Conservation (phyloP, 2,113 vertebrate genomes). For the Podarcis muralis region DNA sequence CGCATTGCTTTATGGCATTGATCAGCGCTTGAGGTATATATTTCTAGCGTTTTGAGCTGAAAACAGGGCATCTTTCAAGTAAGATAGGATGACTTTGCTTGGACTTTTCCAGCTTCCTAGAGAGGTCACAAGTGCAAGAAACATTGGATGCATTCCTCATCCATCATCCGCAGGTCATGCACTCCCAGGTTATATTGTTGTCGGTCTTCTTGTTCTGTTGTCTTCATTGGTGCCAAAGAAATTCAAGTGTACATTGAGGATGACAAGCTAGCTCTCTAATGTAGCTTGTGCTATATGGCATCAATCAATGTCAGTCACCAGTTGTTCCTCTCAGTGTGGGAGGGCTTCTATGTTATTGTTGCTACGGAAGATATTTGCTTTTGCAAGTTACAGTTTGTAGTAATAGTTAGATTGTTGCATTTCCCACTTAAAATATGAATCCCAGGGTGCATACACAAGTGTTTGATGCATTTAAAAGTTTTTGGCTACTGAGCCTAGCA, state of each 20-base stretch:
- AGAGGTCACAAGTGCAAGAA: not conserved
- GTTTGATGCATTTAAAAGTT: not conserved
- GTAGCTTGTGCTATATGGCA: not conserved
- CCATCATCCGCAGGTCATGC: slow-evolving; percentile 10
- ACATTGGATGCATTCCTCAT: not conserved
- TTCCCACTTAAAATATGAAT: not conserved
- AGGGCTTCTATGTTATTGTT: not conserved
- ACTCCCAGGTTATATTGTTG: slow-evolving; percentile 11
- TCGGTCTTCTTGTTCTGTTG: not conserved
- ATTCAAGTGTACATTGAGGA: not conserved
- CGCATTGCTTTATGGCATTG: not conserved
- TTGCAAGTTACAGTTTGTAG: not conserved
- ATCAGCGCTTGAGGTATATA: not conserved
- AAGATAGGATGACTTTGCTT: not conserved
- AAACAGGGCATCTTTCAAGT: not conserved
- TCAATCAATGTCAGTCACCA: not conserved
- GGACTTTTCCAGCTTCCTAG: not conserved
- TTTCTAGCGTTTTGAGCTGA: not conserved
- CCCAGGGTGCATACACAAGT: not conserved
- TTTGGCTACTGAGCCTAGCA: not conserved
- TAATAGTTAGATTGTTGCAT: not conserved
- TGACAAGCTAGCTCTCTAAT: not conserved
- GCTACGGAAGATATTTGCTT: not conserved
- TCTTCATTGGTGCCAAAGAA: not conserved
- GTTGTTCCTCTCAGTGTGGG: not conserved